Evolutionary conservation across 2,888 invertebrate species (phyloP), one percentile per base, ranked within the genome.

Genomic region (Choreutis nemorana): DNA sequence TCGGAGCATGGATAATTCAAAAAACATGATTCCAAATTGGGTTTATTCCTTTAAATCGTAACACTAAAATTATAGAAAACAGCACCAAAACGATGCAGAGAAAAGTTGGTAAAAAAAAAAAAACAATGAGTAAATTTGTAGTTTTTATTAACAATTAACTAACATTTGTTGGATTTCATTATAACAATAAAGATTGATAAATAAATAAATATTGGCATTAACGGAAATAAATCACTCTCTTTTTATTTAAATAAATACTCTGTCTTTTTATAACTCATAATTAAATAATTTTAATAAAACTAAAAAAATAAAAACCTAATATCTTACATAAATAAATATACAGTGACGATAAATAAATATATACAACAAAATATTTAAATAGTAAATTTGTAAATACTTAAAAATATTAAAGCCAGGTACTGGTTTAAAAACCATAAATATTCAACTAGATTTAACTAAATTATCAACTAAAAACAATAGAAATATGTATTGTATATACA

Each of bases 331-430:
- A 32, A 26, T 9, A 24, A n/a, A 32, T n/a, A 9, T 26, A 31
- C 14, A 28, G 29, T 41, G 24, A 30, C 14, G n/a, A 29, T n/a
- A 13, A 34, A 33, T 38, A 35, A 35, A 39, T 39, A 36, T 42
- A 40, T 35, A 41, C 40, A 40, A 39, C 30, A 26, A 33, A 27
- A 44, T 37, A 46, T 36, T 40, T 31, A 44, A 22, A 30, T 29
- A 35, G 26, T 8, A 30, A 28, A 23, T 34, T 14, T 35, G 23
- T 16, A 41, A 47, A 45, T 37, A 59, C 63, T 64, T 68, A 70
- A 55, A 46, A 50, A 59, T 63, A 70, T 72, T 71, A 72, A 71
- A 71, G 71, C 70, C 68, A 65, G 57, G 62, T 59, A 62, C 57
- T 52, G 49, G 50, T 52, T 35, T 28, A 15, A 26, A 40, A 48